phyloP scores from a whole-genome alignment of 2,888 invertebrate species.

The Dryomyza anilis region DNA sequence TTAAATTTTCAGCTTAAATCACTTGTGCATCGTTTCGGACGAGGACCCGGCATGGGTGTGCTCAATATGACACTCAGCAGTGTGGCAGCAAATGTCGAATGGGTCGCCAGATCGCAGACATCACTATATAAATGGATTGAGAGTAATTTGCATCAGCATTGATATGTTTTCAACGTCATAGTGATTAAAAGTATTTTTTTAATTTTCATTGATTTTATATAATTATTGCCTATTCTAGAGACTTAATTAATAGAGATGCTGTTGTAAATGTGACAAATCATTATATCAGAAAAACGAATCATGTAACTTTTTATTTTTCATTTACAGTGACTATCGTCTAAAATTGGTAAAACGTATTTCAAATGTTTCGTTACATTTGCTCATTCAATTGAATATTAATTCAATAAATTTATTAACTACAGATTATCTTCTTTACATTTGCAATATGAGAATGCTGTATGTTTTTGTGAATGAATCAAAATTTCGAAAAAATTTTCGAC shows the following conservation, averaged over 20 bases:
- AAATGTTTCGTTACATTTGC: too few species aligned
- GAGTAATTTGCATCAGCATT: conserved; percentile 55
- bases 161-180: conserved; percentile 38
- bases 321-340: too few species aligned
- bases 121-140: conserved; percentile 61
- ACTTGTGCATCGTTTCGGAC: conserved; percentile 61
- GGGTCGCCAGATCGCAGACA: conserved; percentile 60
- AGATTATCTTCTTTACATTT: too few species aligned
- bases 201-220: not conserved
- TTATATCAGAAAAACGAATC: not conserved
- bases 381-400: too few species aligned
- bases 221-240: conserved; percentile 8
- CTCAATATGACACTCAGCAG: conserved; percentile 61
- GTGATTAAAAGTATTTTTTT: not conserved
- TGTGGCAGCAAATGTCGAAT: conserved; percentile 61
- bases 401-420: too few species aligned
- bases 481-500: too few species aligned
- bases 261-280: not conserved
- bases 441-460: too few species aligned
- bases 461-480: too few species aligned
- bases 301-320: not conserved
- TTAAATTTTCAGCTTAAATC: conserved; percentile 59
- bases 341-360: too few species aligned
- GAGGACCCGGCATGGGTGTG: conserved; percentile 59
- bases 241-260: conserved; percentile 9